Percentiles rank a stretch among this genome's conserved stretches.
phyloP scores from a whole-genome alignment of 1,140 invertebrate genomes.

The Drosophila pectinifera region DNA sequence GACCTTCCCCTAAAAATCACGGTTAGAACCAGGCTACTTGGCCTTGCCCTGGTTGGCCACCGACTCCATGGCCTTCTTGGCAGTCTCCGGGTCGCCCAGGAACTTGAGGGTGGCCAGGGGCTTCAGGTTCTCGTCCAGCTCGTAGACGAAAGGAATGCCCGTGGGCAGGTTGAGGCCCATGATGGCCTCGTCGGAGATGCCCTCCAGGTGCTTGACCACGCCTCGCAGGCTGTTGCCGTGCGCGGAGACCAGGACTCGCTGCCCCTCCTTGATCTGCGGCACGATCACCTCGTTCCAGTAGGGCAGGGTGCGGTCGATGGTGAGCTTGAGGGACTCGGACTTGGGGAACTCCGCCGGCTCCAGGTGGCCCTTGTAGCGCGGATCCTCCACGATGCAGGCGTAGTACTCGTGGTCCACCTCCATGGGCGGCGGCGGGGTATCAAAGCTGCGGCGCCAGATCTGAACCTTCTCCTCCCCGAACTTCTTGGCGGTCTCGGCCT shows the following conservation, averaged over 20 bases:
- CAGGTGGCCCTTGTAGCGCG: conserved; percentile 90
- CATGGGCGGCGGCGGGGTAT: conserved; percentile 96
- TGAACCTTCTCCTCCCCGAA: conserved; percentile 96
- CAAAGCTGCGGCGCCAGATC: conserved; percentile 97
- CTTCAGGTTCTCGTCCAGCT: conserved; percentile 94
- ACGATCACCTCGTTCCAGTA: conserved; percentile 98
- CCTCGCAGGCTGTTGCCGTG: conserved; percentile 98
- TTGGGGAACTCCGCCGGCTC: conserved; percentile 93
- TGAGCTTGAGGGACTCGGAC: conserved; percentile 96
- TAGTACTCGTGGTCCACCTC: conserved; percentile 93
- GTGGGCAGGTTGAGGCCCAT: conserved; percentile 97
- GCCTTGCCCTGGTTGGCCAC: conserved; percentile 96
- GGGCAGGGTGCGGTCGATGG: conserved; percentile 94
- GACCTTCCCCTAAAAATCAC: not conserved
- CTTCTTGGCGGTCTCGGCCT: conserved; percentile 97
- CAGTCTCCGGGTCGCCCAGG: conserved; percentile 96
- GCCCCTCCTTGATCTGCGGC: conserved; percentile 93
- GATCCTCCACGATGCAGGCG: conserved; percentile 92
- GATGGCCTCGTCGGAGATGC: conserved; percentile 92
- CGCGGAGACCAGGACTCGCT: conserved; percentile 95
- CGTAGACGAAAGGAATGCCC: conserved; percentile 97
- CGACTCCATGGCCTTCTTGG: conserved; percentile 95
- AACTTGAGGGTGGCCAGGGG: conserved; percentile 96
- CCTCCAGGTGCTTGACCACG: conserved; percentile 97
- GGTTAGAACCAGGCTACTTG: conserved; percentile 56